These are phyloP conservation scores for Trichonephila inaurata DNA, from an alignment of 1,140 invertebrate species.

Conservation along the genomic window DNA sequence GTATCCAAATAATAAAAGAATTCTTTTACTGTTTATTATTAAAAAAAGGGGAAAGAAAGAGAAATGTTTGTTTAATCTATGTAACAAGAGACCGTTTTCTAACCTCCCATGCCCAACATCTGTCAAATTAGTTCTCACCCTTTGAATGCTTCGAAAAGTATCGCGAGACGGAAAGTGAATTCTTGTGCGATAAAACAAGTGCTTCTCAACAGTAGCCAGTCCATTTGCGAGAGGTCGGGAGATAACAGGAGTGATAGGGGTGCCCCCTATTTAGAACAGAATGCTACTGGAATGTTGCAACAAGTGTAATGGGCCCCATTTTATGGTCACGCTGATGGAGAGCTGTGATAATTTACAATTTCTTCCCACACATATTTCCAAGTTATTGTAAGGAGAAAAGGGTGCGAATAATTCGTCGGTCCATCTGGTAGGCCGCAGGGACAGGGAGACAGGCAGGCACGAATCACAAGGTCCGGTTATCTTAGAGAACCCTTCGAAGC, in stretches of 20 bases:
- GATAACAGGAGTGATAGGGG: neutral
- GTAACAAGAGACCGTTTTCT: too few species aligned
- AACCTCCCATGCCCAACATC: neutral
- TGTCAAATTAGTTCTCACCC: conserved; percentile 37
- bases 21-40: too few species aligned
- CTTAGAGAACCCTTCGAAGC: too few species aligned
- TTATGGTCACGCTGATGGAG: neutral
- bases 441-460: neutral
- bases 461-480: too few species aligned
- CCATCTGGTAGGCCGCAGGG: neutral
- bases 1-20: too few species aligned
- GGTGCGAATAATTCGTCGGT: neutral
- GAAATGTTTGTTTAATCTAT: too few species aligned
- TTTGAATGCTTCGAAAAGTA: neutral
- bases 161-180: conserved; percentile 20
- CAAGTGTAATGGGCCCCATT: neutral
- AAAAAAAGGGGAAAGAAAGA: too few species aligned
- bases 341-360: neutral
- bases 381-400: neutral
- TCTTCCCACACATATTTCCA: neutral
- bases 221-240: conserved; percentile 16
- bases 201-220: conserved; percentile 18
- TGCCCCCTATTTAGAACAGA: neutral
- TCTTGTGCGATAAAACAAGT: conserved; percentile 8
- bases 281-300: conserved; percentile 29